phyloP scores from a whole-genome alignment of 2,113 vertebrate species.

The Rallus limicola region DNA sequence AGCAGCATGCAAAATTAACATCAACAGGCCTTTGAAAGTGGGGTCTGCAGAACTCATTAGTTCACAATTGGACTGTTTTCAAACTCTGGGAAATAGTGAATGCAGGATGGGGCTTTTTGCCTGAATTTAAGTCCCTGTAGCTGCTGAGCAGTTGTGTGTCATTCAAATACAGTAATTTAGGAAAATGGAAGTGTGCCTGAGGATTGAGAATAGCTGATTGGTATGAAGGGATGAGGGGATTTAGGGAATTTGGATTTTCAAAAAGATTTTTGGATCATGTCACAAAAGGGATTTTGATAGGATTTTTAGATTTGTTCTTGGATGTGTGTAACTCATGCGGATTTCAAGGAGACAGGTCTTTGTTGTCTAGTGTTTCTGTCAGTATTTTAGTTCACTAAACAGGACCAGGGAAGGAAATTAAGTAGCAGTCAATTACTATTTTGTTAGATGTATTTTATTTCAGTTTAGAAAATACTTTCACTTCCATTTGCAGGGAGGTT shows the following conservation, averaged over 20 bases:
- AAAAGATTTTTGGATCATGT: constrained; percentile 8
- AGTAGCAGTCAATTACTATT: neutral
- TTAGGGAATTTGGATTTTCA: constrained; percentile 36
- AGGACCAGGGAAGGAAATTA: neutral
- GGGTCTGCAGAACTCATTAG: constrained; percentile 51
- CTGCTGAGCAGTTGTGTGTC: constrained; percentile 4
- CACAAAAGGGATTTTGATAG: neutral
- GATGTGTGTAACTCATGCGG: neutral
- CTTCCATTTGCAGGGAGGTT: neutral
- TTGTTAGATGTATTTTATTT: neutral
- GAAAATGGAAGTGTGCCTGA: constrained; percentile 45
- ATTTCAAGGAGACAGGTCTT: neutral
- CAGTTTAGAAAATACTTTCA: neutral
- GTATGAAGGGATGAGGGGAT: constrained; percentile 13
- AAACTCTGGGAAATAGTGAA: constrained; percentile 29
- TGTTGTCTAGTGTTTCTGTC: neutral
- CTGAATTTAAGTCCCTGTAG: neutral
- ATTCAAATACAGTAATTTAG: constrained; percentile 28
- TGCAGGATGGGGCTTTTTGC: constrained; percentile 6
- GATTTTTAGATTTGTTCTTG: constrained; percentile 21
- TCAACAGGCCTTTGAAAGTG: constrained; percentile 45
- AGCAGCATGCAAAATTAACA: constrained; percentile 35
- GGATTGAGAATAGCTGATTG: constrained; percentile 35
- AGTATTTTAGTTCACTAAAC: neutral
- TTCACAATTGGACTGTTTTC: constrained; percentile 49